Conservation (phyloP, 2,113 vertebrate species). For the Sula dactylatra region DNA sequence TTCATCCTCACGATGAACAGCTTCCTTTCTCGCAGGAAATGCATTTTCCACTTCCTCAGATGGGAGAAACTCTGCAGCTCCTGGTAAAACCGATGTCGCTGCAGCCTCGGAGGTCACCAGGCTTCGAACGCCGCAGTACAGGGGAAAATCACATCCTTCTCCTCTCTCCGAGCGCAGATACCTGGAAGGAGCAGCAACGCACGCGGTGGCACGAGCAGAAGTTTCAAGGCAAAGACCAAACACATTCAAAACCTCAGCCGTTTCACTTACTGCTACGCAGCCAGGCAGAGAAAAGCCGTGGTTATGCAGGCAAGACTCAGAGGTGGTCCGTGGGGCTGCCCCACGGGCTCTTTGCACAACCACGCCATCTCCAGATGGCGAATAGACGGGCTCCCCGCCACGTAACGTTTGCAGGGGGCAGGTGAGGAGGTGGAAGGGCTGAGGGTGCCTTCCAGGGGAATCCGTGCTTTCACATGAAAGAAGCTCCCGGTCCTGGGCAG, state of each 20-base stretch:
- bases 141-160: not conserved
- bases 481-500: not conserved
- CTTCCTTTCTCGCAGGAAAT: not conserved
- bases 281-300: not conserved
- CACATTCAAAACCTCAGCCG: not conserved
- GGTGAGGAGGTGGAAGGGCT: not conserved
- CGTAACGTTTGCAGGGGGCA: not conserved
- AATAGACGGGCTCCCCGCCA: rapidly evolving
- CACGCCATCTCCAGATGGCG: not conserved
- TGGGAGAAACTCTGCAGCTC: not conserved
- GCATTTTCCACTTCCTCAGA: rapidly evolving
- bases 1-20: rapidly evolving
- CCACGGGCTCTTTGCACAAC: not conserved
- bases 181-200: not conserved
- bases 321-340: not conserved
- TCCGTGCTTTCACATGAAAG: not conserved
- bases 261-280: not conserved
- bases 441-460: not conserved
- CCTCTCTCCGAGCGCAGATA: not conserved
- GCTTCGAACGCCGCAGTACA: rapidly evolving
- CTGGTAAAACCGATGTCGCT: not conserved
- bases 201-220: not conserved
- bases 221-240: not conserved
- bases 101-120: not conserved
- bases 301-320: not conserved